phyloP scores from a whole-genome alignment of 2,113 vertebrate species.

The Sinocyclocheilus rhinocerous region DNA sequence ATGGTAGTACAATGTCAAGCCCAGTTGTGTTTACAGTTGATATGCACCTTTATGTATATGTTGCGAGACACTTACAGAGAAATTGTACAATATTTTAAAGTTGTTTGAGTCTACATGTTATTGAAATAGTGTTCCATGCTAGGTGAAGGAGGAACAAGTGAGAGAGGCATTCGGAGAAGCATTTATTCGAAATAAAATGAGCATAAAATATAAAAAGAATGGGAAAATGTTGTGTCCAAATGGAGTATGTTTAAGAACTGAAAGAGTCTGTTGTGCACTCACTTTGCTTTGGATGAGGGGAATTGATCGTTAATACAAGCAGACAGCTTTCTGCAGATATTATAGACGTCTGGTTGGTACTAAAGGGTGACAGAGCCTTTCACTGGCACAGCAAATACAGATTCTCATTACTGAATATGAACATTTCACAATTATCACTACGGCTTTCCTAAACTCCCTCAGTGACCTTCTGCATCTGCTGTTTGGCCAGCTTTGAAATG shows the following conservation, averaged over 20 bases:
- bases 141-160: no score
- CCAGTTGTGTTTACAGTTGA: no score
- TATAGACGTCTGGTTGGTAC: neutral
- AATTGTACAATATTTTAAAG: no score
- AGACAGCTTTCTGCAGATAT: neutral
- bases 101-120: no score
- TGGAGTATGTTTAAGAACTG: neutral
- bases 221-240: neutral
- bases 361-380: neutral
- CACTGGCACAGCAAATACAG: neutral
- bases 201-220: neutral
- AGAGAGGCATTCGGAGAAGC: neutral
- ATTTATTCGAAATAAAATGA: neutral
- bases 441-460: constrained; percentile 3
- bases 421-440: neutral
- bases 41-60: no score
- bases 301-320: neutral
- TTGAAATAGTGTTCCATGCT: no score
- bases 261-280: neutral
- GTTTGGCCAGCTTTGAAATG: constrained; percentile 24
- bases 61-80: no score
- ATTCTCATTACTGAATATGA: neutral
- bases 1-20: no score
- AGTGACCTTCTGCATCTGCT: constrained; percentile 28
- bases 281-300: neutral